phyloP scores from a whole-genome alignment of 92 coral and sea anemone genomes.

The Desmophyllum pertusum region DNA sequence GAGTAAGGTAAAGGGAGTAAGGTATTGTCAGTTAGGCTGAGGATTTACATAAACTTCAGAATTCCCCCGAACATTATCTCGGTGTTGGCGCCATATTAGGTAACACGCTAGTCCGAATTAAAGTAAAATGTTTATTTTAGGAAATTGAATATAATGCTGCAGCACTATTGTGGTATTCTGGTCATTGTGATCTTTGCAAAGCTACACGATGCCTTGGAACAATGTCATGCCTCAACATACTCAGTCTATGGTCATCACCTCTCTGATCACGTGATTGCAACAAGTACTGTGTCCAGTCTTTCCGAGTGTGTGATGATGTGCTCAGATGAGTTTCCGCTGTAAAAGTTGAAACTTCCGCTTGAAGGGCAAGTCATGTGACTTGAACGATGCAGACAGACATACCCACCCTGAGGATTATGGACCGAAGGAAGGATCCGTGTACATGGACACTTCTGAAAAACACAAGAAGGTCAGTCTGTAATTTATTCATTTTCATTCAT shows the following conservation, averaged over 20 bases:
- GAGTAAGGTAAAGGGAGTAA: too few relatives aligned
- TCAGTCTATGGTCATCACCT: conserved; percentile 8
- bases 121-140: neutral
- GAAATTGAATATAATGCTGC: neutral
- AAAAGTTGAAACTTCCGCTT: conserved; percentile 17
- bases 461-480: too few relatives aligned
- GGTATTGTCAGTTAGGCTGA: too few relatives aligned
- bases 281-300: neutral
- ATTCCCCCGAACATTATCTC: too few relatives aligned
- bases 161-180: neutral
- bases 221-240: neutral
- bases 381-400: too few relatives aligned
- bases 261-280: conserved; percentile 14
- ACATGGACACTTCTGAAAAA: too few relatives aligned
- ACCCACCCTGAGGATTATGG: too few relatives aligned
- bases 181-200: neutral
- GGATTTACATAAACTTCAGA: too few relatives aligned
- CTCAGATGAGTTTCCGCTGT: conserved; percentile 8
- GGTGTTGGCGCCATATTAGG: too few relatives aligned
- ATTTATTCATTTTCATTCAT: too few relatives aligned
- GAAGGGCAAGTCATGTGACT: conserved; percentile 16
- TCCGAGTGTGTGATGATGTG: conserved; percentile 11
- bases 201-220: neutral
- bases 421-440: too few relatives aligned
- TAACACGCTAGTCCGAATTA: too few relatives aligned